phyloP scores from a whole-genome alignment of 2,113 vertebrate species.

The Geothlypis trichas region DNA sequence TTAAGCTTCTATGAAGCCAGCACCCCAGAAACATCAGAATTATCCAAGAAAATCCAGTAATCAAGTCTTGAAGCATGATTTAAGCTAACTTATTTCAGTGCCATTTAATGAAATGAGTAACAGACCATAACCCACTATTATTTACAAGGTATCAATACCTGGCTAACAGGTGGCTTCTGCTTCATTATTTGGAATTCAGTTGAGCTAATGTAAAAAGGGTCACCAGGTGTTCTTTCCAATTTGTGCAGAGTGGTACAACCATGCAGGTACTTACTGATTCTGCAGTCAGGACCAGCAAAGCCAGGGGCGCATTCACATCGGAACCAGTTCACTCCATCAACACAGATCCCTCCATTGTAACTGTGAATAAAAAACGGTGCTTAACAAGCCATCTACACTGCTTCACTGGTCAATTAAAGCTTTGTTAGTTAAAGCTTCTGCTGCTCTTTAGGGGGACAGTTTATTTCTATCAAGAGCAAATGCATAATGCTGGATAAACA shows the following conservation, averaged over 20 bases:
- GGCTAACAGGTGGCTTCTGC: slow-evolving; percentile 12
- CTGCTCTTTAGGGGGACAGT: background rate
- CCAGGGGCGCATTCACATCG: slow-evolving; percentile 91
- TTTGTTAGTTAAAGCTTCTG: background rate
- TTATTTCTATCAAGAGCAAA: background rate
- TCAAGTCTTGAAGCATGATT: background rate
- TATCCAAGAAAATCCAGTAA: background rate
- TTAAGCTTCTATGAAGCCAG: background rate
- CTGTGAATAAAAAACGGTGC: slow-evolving; percentile 60
- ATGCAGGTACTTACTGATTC: slow-evolving; percentile 88
- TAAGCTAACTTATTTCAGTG: background rate
- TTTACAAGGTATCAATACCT: background rate
- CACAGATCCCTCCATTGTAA: slow-evolving; percentile 92
- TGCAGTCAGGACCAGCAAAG: slow-evolving; percentile 94
- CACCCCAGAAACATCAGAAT: background rate
- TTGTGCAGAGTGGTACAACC: slow-evolving; percentile 6
- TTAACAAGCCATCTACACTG: background rate
- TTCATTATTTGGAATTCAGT: slow-evolving; percentile 17
- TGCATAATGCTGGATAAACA: background rate
- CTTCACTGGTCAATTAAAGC: background rate
- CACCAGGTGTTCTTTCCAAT: slow-evolving; percentile 30
- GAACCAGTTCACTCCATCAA: slow-evolving; percentile 96
- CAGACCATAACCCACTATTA: background rate
- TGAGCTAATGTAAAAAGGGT: slow-evolving; percentile 11
- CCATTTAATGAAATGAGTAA: background rate